Base-by-base conservation (phyloP, 2,113 vertebrate genomes). In the Geococcyx californianus region DNA sequence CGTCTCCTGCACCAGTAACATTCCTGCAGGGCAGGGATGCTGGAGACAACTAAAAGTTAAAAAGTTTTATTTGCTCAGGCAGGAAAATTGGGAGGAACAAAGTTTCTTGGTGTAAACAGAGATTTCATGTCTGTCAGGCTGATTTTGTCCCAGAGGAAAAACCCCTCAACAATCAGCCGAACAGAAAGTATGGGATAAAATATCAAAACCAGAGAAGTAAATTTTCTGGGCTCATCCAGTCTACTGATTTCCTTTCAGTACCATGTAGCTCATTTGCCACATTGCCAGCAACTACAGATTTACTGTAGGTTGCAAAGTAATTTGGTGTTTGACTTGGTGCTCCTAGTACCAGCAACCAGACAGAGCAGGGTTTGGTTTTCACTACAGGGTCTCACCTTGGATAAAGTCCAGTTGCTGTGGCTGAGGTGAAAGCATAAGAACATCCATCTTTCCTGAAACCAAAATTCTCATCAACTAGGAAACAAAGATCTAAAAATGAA, bases 1-100 rank as follows among this genome's bases (percentile, higher is more conserved):
- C 70, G 73, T 87, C 81, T 81, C 66, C 74, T 96, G 93, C 80
- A 94, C 72, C 68, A 88, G 78, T 45, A 90, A 75, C 56, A 62
- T 92, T 86, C 93, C 79, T 92, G 76, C 79, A 86, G 92, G 94
- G 84, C 90, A 94, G 60, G 34, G 81, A 40, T n/a, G 47, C 64
- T 81, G 64, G 68, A 74, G 73, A 70, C 10, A 8, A 55, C 79
- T 74, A 33, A 74, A 80, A 86, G 68, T 59, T 72, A 62, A 86
- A 88, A 56, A 60, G 76, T 80, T 86, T 93, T 44, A 87, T 89
- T 86, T 88, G 44, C 73, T 94, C 86, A 92, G 77, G 68, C 60
- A 81, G 82, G 44, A 85, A 93, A 95, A 75, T 38, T 75, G 15
- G 36, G 76, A 88, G 79, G 73, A 92, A 89, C 68, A 70, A 94